Base-by-base conservation (phyloP, 2,888 invertebrate species). In the Malachius bipustulatus region DNA sequence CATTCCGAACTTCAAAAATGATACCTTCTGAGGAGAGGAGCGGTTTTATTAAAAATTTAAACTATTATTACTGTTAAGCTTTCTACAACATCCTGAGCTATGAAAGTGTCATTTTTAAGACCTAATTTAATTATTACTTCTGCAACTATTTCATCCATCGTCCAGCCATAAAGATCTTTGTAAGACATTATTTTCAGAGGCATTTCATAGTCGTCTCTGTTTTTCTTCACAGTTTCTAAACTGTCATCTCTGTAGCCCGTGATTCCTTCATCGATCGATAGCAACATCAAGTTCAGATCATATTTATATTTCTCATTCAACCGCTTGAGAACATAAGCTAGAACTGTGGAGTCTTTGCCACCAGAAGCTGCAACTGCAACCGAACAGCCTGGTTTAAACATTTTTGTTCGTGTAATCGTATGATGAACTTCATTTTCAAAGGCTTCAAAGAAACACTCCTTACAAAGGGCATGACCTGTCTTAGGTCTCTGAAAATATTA, bases 191-290 rank as follows among this genome's bases (percentile, higher is more conserved):
- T 90, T 67, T 88, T 93, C 26, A 99, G 65, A 1, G 91, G 82
- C 66, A 99, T 80, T 49, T 77, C 75, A 66, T 97, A 98, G 59
- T 97, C 93, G 50, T 85, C 80, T 37, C 87, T 73, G 58, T 98
- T 98, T 56, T 83, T 76, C 58, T 94, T 89, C 0, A 98, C 98
- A 1, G 96, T 96, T 65, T 94, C 83, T 35, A 96, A 68, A 59
- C 96, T 96, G 59, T 97, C 96, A 62, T 97, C 96, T 47, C 97
- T 69, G 59, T 90, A 90, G 1, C 89, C 83, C 43, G 90, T 91
- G 44, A 98, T 98, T 37, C 98, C 96, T 70, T 98, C 98, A 60
- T 99, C 98, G 44, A 99, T 91, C 0, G 97, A 98, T 26, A 99
- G 67, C 15, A 99, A 67, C 47, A 88, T 74, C 26, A 99, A 66